Percentiles rank a stretch among this genome's conserved stretches.
These are phyloP conservation scores for Antennarius striatus DNA, from an alignment of 2,113 vertebrate genomes.

Conservation along the genomic window DNA sequence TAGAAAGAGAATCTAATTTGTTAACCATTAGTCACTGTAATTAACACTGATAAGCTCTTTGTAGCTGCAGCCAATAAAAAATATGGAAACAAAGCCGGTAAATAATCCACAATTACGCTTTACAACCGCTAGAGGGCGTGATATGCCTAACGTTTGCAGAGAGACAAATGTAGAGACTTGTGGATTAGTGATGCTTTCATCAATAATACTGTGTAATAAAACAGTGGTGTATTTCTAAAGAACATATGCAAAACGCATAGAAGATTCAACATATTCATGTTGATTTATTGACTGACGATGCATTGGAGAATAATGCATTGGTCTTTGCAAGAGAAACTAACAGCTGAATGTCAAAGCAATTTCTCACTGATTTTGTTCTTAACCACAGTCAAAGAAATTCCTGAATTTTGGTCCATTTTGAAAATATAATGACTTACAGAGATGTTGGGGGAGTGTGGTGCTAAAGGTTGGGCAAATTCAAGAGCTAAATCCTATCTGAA, in stretches of 20 bases:
- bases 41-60: constrained; percentile 10
- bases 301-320: neutral
- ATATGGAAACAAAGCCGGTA: constrained; percentile 9
- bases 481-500: no score
- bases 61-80: constrained; percentile 10
- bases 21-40: constrained; percentile 19
- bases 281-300: neutral
- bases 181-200: neutral
- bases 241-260: no score
- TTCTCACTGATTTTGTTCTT: neutral
- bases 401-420: neutral
- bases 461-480: no score
- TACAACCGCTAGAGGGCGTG: constrained; percentile 61
- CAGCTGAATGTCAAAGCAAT: neutral
- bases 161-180: neutral
- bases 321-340: neutral
- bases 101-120: constrained; percentile 30
- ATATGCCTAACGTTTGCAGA: constrained; percentile 21
- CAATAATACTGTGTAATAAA: neutral
- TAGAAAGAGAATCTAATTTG: constrained; percentile 22
- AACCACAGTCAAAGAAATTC: neutral
- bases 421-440: no score
- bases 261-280: neutral
- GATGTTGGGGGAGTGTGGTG: no score
- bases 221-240: no score